These are phyloP conservation scores for Vidua macroura DNA, from an alignment of 2,113 vertebrate species.

Conservation along the genomic window DNA sequence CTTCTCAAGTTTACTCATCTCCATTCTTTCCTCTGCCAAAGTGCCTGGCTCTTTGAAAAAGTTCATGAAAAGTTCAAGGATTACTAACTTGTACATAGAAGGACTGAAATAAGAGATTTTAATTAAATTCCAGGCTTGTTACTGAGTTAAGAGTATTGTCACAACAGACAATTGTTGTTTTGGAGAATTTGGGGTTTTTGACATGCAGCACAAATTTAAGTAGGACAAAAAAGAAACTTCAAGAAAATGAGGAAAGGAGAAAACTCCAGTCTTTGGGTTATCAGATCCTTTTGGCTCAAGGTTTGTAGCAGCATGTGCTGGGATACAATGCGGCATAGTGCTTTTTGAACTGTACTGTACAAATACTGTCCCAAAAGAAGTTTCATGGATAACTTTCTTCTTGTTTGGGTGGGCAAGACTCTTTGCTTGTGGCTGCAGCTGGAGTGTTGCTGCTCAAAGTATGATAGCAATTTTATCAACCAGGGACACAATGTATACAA, in stretches of 20 bases:
- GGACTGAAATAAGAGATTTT: background rate
- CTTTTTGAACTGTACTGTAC: background rate
- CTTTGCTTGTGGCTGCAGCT: background rate
- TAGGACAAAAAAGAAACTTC: background rate
- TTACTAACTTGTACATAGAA: background rate
- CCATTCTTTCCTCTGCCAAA: background rate
- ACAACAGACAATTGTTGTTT: background rate
- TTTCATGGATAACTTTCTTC: background rate
- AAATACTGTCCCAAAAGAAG: background rate
- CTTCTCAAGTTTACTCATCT: background rate
- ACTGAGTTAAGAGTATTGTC: background rate
- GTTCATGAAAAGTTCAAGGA: background rate
- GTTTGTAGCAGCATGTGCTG: background rate
- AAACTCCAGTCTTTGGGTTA: background rate
- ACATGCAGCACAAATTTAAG: background rate
- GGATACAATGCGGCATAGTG: background rate
- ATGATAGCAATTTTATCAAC: background rate
- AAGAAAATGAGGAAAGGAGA: background rate
- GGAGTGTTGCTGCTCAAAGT: background rate
- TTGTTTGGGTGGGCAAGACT: background rate
- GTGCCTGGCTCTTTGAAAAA: background rate
- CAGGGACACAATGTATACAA: background rate
- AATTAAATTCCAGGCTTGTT: slow-evolving; percentile 10
- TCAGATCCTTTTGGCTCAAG: background rate
- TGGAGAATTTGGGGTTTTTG: background rate